Evolutionary conservation across 2,888 invertebrate genomes (phyloP).

Genomic region (Diplolepis rosae): DNA sequence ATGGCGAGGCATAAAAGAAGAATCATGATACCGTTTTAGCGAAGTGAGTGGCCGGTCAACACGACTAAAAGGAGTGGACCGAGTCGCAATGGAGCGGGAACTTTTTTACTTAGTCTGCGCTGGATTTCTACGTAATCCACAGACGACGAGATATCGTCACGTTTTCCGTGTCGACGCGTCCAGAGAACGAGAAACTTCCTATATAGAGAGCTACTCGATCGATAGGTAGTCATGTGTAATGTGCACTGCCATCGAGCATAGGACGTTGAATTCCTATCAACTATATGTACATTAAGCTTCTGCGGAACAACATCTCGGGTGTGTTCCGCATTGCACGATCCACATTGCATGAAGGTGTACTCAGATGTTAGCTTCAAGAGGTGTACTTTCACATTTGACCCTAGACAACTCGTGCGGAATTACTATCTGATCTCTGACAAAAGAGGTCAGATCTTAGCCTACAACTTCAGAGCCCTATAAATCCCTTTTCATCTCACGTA

Average conservation of each 20-base stretch:
- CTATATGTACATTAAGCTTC: conserved; percentile 23
- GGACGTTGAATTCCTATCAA: conserved; percentile 9
- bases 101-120: conserved; percentile 38
- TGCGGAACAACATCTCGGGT: conserved; percentile 18
- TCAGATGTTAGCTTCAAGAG: conserved; percentile 11
- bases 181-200: conserved; percentile 38
- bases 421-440: neutral
- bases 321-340: conserved; percentile 20
- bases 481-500: neutral
- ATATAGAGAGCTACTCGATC: conserved; percentile 37
- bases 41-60: conserved; percentile 17
- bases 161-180: conserved; percentile 53
- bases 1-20: conserved; percentile 20
- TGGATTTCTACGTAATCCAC: conserved; percentile 38
- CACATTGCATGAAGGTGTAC: conserved; percentile 18
- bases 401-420: conserved; percentile 22
- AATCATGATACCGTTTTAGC: conserved; percentile 30
- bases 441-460: neutral
- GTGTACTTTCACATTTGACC: conserved; percentile 28
- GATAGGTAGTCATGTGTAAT: conserved; percentile 31
- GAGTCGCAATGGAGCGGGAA: conserved; percentile 32
- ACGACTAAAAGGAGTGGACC: conserved; percentile 35
- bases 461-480: neutral
- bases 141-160: conserved; percentile 52
- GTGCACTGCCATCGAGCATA: neutral